phyloP scores from a whole-genome alignment of 2,797 vertebrate species.

The Sardinella longiceps region DNA sequence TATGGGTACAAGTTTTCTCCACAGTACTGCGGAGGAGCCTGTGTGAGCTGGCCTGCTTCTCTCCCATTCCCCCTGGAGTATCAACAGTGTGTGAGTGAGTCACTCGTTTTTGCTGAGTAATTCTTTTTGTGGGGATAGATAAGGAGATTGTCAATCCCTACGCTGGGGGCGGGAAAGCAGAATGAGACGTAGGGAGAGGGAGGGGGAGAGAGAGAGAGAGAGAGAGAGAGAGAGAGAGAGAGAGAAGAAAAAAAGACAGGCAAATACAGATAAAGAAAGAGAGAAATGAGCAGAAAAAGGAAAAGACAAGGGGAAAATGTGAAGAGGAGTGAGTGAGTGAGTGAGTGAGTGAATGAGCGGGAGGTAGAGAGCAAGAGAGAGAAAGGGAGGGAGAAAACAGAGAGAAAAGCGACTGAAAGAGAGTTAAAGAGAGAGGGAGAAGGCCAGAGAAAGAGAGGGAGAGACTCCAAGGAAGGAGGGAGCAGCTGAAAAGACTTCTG shows the following conservation, averaged over 20 bases:
- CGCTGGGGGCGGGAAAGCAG: background rate
- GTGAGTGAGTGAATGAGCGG: background rate
- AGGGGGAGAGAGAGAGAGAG: background rate
- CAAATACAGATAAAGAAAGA: constrained; percentile 18
- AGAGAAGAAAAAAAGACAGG: background rate
- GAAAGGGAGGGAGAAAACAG: background rate
- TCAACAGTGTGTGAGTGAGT: constrained; percentile 58
- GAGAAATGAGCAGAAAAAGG: background rate
- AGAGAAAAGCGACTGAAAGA: background rate
- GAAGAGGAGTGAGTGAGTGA: background rate
- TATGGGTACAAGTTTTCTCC: background rate
- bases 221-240: background rate
- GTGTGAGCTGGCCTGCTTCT: constrained; percentile 30
- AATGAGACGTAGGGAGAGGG: background rate
- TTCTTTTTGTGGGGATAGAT: constrained; percentile 45
- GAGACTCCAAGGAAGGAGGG: background rate
- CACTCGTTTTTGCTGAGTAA: constrained; percentile 57
- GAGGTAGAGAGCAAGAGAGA: background rate
- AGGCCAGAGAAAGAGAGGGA: background rate
- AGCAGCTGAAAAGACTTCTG: constrained; percentile 24
- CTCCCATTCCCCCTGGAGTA: constrained; percentile 52
- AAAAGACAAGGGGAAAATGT: background rate
- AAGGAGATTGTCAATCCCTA: constrained; percentile 44
- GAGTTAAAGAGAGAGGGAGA: background rate
- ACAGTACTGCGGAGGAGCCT: constrained; percentile 16